Conservation (phyloP, 2,113 vertebrate genomes). For the Euleptes europaea region DNA sequence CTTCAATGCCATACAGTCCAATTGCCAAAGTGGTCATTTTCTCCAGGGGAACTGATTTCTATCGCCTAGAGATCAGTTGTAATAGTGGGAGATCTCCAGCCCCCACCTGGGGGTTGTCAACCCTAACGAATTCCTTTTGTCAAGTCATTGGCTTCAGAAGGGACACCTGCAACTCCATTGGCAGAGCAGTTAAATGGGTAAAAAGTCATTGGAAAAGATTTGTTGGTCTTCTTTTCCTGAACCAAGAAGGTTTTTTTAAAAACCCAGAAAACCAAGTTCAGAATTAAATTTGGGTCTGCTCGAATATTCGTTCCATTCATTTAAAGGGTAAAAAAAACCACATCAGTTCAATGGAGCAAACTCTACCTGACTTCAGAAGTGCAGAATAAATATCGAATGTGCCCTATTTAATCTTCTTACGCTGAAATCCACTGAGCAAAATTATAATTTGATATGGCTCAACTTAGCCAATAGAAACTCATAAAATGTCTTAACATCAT, state of each 20-base stretch:
- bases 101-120: too few relatives aligned
- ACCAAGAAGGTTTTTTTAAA: slow-evolving; percentile 20
- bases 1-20: too few relatives aligned
- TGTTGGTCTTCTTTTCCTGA: slow-evolving; percentile 31
- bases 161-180: slow-evolving; percentile 36
- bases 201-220: slow-evolving; percentile 42
- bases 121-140: slow-evolving; percentile 16
- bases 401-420: slow-evolving; percentile 77
- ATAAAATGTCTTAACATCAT: slow-evolving; percentile 76
- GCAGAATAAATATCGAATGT: slow-evolving; percentile 59
- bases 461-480: slow-evolving; percentile 77
- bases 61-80: too few relatives aligned
- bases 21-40: too few relatives aligned
- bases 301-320: slow-evolving; percentile 43
- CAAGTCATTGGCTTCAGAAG: slow-evolving; percentile 33
- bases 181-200: slow-evolving; percentile 46
- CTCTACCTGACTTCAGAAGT: slow-evolving; percentile 54
- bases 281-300: slow-evolving; percentile 42
- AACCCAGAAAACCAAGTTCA: slow-evolving; percentile 12
- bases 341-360: slow-evolving; percentile 62
- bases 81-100: too few relatives aligned
- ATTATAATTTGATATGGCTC: slow-evolving; percentile 78
- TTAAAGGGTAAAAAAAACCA: slow-evolving; percentile 59
- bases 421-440: slow-evolving; percentile 78
- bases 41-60: too few relatives aligned